Evolutionary conservation across 2,113 vertebrate genomes (phyloP).

Genomic region (Apaloderma vittatum): DNA sequence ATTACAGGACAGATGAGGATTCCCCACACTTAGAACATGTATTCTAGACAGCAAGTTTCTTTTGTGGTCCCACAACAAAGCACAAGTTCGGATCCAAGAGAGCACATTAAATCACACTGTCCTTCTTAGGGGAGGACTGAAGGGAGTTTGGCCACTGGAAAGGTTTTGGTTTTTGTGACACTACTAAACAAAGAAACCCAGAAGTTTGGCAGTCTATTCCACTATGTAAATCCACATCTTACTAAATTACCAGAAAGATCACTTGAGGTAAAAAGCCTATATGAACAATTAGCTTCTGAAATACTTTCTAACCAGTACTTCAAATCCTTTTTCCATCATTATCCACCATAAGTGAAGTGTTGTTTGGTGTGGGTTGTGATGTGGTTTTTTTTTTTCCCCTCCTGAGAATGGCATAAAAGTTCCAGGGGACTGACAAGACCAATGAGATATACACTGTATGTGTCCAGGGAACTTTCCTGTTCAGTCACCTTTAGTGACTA

Average conservation of each 20-base stretch:
- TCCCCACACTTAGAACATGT: neutral
- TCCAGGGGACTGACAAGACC: neutral
- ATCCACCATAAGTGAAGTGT: neutral
- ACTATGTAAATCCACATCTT: conserved; percentile 30
- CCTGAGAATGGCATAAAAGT: neutral
- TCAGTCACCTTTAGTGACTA: too few relatives aligned
- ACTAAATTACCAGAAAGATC: conserved; percentile 32
- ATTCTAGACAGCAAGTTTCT: conserved; percentile 10
- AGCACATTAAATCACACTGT: conserved; percentile 50
- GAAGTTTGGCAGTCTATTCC: conserved; percentile 41
- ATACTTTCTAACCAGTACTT: neutral
- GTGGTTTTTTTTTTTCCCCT: too few relatives aligned
- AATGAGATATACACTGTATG: neutral
- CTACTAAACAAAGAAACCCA: conserved; percentile 54
- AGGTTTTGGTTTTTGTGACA: conserved; percentile 32
- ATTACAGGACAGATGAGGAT: neutral
- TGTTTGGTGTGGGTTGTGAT: too few relatives aligned
- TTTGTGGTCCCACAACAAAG: neutral
- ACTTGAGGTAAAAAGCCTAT: conserved; percentile 28
- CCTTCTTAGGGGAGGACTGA: conserved; percentile 20
- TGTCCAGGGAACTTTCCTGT: too few relatives aligned
- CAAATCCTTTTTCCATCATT: neutral
- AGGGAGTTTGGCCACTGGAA: conserved; percentile 24
- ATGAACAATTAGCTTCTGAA: neutral
- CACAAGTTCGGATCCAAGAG: conserved; percentile 6